Conservation (phyloP, 2,113 vertebrate genomes). For the Sclerurus mexicanus region DNA sequence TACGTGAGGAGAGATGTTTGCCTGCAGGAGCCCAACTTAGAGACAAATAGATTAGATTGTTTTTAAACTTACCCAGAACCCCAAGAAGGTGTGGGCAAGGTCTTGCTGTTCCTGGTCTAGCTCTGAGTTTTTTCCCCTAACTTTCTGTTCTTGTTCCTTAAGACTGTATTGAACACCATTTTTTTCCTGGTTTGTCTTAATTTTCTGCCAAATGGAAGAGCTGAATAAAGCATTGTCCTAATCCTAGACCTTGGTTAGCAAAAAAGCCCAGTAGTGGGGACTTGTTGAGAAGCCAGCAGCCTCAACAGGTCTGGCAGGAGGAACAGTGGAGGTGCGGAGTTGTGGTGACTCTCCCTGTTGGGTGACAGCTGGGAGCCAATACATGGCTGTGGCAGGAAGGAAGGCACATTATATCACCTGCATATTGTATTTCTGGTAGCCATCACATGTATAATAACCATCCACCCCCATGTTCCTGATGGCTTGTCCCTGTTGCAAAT, state of each 20-base stretch:
- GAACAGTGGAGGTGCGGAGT: rapidly evolving
- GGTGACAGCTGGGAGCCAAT: not conserved
- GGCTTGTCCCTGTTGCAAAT: not conserved
- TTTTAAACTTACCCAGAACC: not conserved
- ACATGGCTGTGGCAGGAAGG: rapidly evolving
- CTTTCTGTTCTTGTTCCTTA: not conserved
- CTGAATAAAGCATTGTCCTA: not conserved
- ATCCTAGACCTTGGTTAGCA: not conserved
- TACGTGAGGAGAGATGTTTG: not conserved
- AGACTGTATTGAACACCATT: not conserved
- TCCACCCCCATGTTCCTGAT: rapidly evolving
- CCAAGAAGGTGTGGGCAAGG: not conserved
- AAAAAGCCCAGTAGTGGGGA: not conserved
- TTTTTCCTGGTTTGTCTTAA: not conserved
- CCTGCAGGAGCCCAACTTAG: too few species aligned
- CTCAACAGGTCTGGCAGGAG: not conserved
- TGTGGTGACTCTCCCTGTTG: not conserved
- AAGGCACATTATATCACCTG: not conserved
- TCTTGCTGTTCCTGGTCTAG: not conserved
- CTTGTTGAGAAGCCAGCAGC: rapidly evolving
- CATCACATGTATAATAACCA: rapidly evolving
- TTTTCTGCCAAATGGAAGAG: not conserved
- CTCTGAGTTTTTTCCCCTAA: not conserved
- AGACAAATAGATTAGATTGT: not conserved
- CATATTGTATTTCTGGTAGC: not conserved